These are phyloP conservation scores for Melikaiella ostensackeni DNA, from an alignment of 2,888 invertebrate species.

Conservation along the genomic window DNA sequence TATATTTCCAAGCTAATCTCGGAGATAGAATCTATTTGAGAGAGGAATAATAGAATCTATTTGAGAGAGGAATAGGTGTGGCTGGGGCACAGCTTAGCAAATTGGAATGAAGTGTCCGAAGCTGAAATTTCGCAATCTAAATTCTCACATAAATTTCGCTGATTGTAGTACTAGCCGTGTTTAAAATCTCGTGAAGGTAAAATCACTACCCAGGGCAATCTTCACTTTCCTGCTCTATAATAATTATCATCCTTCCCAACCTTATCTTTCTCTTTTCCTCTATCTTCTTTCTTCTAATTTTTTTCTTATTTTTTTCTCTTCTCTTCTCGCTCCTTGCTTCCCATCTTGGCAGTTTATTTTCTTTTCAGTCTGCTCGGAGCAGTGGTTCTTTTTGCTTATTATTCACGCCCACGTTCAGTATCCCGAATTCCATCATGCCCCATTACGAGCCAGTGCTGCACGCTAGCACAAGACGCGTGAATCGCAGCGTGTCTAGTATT, in stretches of 20 bases:
- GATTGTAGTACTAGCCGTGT: conserved; percentile 21
- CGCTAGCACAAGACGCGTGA: conserved; percentile 55
- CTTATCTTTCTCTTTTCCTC: conserved; percentile 22
- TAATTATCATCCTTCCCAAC: conserved; percentile 34
- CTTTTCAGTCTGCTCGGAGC: conserved; percentile 41
- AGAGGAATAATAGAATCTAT: not conserved
- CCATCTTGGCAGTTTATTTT: conserved; percentile 37
- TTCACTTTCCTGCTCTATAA: conserved; percentile 36
- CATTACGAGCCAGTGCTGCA: conserved; percentile 59
- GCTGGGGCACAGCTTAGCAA: not conserved
- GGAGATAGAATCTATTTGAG: not conserved
- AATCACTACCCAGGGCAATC: conserved; percentile 29
- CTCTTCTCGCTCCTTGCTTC: conserved; percentile 35
- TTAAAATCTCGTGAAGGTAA: conserved; percentile 31
- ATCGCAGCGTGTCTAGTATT: conserved; percentile 51
- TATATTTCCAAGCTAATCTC: not conserved
- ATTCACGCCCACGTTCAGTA: conserved; percentile 60
- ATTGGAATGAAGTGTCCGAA: not conserved
- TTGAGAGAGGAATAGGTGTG: conserved; percentile 1
- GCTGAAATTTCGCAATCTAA: conserved; percentile 6
- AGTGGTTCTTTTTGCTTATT: conserved; percentile 55
- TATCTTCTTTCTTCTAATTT: conserved; percentile 18
- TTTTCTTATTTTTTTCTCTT: conserved; percentile 20
- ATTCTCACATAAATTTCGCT: conserved; percentile 39
- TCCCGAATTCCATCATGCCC: conserved; percentile 68